phyloP scores from a whole-genome alignment of 2,797 vertebrate species.

The Anguilla pacifica region DNA sequence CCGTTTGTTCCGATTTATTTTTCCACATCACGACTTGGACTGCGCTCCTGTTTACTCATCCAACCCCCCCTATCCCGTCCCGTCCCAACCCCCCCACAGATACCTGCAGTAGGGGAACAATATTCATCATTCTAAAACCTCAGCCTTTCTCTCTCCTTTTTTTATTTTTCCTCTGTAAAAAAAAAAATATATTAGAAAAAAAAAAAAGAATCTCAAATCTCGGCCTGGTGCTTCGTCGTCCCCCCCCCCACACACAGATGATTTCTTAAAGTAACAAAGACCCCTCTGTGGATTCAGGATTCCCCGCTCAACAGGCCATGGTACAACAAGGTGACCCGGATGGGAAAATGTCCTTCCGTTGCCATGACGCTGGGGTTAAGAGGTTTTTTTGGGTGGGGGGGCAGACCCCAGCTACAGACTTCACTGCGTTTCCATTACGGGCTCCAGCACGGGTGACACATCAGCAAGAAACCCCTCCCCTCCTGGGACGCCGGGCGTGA shows the following conservation, averaged over 20 bases:
- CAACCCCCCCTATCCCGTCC: not conserved
- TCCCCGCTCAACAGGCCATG: not conserved
- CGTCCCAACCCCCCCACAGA: not conserved
- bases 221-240: not conserved
- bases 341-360: not conserved
- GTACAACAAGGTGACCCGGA: not conserved
- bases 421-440: not conserved
- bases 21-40: constrained; percentile 19
- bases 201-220: not conserved
- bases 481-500: not conserved
- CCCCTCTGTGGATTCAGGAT: not conserved
- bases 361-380: not conserved
- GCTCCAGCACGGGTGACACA: not conserved
- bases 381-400: not conserved
- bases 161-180: not conserved
- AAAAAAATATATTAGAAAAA: not conserved
- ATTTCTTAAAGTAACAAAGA: not conserved
- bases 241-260: too few species aligned
- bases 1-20: constrained; percentile 11
- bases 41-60: constrained; percentile 7
- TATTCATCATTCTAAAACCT: constrained; percentile 11
- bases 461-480: not conserved
- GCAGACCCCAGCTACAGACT: not conserved
- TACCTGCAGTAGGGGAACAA: constrained; percentile 8
- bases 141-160: not conserved